phyloP scores from a whole-genome alignment of 35 echinoderm and acorn worm species.

The Chiridota heheva region DNA sequence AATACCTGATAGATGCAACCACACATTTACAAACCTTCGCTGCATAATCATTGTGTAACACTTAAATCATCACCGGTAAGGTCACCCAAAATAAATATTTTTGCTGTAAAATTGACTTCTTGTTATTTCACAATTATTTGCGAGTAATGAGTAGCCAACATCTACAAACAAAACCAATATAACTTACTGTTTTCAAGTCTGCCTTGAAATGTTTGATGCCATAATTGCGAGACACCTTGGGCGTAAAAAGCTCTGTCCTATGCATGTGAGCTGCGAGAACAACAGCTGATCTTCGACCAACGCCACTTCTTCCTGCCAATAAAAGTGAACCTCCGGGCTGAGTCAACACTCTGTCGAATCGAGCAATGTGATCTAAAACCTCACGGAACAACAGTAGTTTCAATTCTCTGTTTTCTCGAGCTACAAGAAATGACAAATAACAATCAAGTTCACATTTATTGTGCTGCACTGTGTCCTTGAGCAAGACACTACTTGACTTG shows the following conservation, averaged over 20 bases:
- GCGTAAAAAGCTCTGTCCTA: constrained; percentile 77
- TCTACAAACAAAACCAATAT: not conserved
- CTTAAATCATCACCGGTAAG: no score
- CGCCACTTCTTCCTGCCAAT: constrained; percentile 84
- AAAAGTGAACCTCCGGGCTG: constrained; percentile 92
- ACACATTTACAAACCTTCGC: no score
- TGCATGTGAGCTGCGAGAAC: constrained; percentile 75
- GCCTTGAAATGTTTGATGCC: constrained; percentile 90
- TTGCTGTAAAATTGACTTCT: no score
- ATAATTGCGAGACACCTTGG: constrained; percentile 74
- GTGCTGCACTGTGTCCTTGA: no score
- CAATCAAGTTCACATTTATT: no score
- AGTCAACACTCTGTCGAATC: constrained; percentile 81
- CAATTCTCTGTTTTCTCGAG: constrained; percentile 86
- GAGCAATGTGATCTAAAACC: constrained; percentile 80
- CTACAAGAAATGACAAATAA: constrained; percentile 37
- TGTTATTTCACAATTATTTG: no score
- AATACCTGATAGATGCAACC: no score
- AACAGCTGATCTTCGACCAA: constrained; percentile 83
- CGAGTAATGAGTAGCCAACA: no score
- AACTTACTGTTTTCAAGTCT: constrained; percentile 88
- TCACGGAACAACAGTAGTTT: constrained; percentile 88
- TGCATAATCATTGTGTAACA: no score
- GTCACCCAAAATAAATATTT: no score
- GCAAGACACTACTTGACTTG: no score